These are phyloP conservation scores for Falco biarmicus DNA, from an alignment of 2,797 vertebrate genomes.

Conservation along the genomic window DNA sequence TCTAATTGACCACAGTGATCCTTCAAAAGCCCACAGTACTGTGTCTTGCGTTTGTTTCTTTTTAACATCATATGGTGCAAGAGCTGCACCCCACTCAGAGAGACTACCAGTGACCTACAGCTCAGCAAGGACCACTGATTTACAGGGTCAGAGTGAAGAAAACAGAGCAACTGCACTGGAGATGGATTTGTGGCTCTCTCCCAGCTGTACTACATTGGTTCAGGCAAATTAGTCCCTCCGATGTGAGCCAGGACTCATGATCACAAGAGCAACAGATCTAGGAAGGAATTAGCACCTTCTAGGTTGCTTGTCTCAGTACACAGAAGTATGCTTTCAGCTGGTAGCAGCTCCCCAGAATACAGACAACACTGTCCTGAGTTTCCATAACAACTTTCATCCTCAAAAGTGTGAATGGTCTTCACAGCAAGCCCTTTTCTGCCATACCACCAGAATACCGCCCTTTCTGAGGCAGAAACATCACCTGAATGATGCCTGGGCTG, in stretches of 20 bases:
- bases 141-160: neutral
- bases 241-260: neutral
- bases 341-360: neutral
- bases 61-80: neutral
- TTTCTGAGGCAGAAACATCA: neutral
- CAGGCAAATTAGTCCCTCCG: neutral
- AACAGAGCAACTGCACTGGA: neutral
- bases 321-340: neutral
- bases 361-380: neutral
- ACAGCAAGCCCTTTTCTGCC: neutral
- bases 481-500: neutral
- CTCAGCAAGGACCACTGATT: neutral
- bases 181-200: neutral
- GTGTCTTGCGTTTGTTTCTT: neutral
- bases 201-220: neutral
- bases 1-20: accelerated
- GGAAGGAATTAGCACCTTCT: neutral
- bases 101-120: neutral
- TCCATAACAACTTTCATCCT: neutral
- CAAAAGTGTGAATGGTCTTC: neutral
- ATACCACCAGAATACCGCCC: neutral
- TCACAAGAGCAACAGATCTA: neutral
- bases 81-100: neutral
- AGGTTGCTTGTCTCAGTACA: neutral
- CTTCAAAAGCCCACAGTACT: neutral